Conservation (phyloP, 2,888 invertebrate species). For the Dione juno region DNA sequence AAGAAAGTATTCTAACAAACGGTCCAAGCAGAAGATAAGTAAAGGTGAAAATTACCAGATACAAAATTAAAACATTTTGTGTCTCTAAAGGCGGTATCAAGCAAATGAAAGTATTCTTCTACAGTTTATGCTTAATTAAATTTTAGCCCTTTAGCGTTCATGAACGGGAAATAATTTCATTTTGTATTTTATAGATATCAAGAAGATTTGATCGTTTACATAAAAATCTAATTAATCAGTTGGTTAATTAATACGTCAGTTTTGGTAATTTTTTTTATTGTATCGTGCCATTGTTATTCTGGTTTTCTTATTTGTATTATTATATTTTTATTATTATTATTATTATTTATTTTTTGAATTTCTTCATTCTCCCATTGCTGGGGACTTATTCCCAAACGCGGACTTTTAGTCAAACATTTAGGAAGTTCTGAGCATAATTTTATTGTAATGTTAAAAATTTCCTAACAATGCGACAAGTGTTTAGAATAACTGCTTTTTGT, state of each 20-base stretch:
- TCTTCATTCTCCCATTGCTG: no score
- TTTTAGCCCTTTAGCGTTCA: slow-evolving; percentile 27
- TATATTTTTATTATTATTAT: no score
- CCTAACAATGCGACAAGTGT: no score
- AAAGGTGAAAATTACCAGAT: slow-evolving; percentile 14
- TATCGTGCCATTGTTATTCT: no score
- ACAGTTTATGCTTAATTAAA: slow-evolving; percentile 29
- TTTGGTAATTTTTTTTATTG: no score
- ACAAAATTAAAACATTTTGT: slow-evolving; percentile 22
- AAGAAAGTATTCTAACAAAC: not conserved
- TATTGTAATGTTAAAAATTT: no score
- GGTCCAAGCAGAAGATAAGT: slow-evolving; percentile 4
- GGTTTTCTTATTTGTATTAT: no score
- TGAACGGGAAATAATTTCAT: slow-evolving; percentile 26
- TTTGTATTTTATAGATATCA: slow-evolving; percentile 23
- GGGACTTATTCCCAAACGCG: no score
- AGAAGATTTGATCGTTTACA: slow-evolving; percentile 19
- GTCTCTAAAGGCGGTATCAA: slow-evolving; percentile 19
- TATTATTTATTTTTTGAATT: no score
- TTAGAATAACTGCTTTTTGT: no score
- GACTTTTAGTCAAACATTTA: no score
- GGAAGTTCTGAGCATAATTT: no score
- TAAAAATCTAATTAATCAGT: slow-evolving; percentile 7
- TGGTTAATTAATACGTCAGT: slow-evolving; percentile 14
- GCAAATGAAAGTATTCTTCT: slow-evolving; percentile 17